Evolutionary conservation across 2,888 invertebrate species (phyloP), one percentile per base, ranked within the genome.

Genomic region (Thecocarcelia acutangulata): DNA sequence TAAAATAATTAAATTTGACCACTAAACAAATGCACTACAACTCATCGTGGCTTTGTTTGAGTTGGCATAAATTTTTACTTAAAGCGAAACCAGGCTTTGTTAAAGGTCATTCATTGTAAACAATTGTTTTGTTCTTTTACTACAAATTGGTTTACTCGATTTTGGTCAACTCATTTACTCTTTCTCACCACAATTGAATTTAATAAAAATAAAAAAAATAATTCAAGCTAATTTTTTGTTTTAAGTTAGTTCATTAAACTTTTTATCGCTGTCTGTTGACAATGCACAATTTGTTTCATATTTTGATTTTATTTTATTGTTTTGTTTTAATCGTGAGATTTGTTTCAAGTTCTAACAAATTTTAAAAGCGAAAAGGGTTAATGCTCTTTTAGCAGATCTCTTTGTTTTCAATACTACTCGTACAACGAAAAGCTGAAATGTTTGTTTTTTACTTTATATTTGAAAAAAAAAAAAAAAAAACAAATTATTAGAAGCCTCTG

Each of bases 231-330:
- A 21, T 6, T 17, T 24, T 24, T 11, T 42, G 3, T 63, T 33
- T 12, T 17, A 66, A 46, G 81, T 76, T 76, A 46, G 81, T 76
- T 76, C 68, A 68, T 61, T 77, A 63, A 52, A 68, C 68, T 77
- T 19, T n/a, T 63, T 77, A 68, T 76, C 72, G 58, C 50, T 44
- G 48, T 21, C 54, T n/a, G 24, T 15, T 15, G 42, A 54, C 61
- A 58, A 24, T 72, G 63, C 13, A 68, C 12, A 33, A 48, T 52
- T 68, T 44, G 24, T 24, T 24, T 24, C 24, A 24, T 24, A 24
- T 46, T 24, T 5, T 24, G 24, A 24, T 24, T 24, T 21, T 11
- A 42, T 66, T 61, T 61, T 40, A 17, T 61, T 44, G 12, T 68
- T 28, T 59, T 12, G 12, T 17, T 42, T 58, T 33, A 40, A 56